Evolutionary conservation across 2,888 invertebrate species (phyloP).

Genomic region (Neelides folsomi): DNA sequence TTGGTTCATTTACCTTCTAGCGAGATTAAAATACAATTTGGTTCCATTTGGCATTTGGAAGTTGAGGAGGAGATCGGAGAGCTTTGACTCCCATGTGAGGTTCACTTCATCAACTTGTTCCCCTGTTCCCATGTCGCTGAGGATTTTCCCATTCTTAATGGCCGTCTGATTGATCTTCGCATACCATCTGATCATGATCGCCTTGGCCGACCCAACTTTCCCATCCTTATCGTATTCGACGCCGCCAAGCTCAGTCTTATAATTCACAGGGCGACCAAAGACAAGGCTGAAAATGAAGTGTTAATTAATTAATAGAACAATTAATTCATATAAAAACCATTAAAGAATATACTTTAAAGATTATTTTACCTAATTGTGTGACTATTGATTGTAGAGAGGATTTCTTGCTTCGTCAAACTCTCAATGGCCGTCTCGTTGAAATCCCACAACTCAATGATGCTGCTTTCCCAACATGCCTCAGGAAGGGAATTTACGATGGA

Average conservation of each 20-base stretch:
- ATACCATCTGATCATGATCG: constrained; percentile 51
- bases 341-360: not conserved
- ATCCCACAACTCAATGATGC: constrained; percentile 35
- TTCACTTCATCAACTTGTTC: constrained; percentile 48
- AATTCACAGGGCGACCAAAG: constrained; percentile 53
- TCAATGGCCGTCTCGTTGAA: constrained; percentile 26
- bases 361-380: constrained; percentile 22
- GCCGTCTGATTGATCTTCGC: constrained; percentile 47
- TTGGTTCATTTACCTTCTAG: constrained; percentile 42
- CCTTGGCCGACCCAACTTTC: constrained; percentile 49
- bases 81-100: constrained; percentile 23
- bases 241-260: constrained; percentile 50
- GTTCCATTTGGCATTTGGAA: constrained; percentile 35
- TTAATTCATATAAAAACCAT: no score
- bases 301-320: not conserved
- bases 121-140: constrained; percentile 59
- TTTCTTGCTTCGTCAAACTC: constrained; percentile 29
- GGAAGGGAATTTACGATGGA: constrained; percentile 25
- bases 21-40: constrained; percentile 47
- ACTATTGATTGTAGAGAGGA: constrained; percentile 32
- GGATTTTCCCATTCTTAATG: constrained; percentile 45
- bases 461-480: constrained; percentile 34
- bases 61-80: constrained; percentile 12
- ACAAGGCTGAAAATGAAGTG: constrained; percentile 42
- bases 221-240: constrained; percentile 45